Evolutionary conservation across 2,797 vertebrate genomes (phyloP).

Genomic region (Euthynnus affinis): DNA sequence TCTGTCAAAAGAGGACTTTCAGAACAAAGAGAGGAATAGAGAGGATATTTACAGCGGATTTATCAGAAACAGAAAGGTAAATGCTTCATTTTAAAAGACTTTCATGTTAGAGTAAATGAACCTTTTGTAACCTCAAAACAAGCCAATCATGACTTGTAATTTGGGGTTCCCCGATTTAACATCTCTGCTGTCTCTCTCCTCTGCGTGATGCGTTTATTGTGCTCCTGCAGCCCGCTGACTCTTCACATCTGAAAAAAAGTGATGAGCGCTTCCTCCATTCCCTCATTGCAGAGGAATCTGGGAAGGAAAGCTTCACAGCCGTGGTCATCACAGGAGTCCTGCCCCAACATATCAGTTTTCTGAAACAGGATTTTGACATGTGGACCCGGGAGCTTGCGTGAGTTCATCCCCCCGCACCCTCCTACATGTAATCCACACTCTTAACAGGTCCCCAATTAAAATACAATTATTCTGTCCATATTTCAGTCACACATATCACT

Average conservation of each 20-base stretch:
- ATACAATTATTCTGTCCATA: neutral
- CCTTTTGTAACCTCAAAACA: neutral
- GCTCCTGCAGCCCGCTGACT: slow-evolving; percentile 87
- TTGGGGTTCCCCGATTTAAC: neutral
- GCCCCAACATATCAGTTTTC: slow-evolving; percentile 85
- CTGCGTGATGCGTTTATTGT: slow-evolving; percentile 8
- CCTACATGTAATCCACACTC: neutral
- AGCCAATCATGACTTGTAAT: neutral
- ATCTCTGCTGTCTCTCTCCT: neutral
- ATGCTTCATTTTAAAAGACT: neutral
- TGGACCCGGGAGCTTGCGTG: slow-evolving; percentile 93
- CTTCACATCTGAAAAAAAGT: slow-evolving; percentile 84
- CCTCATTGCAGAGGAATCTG: slow-evolving; percentile 89
- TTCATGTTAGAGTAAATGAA: neutral
- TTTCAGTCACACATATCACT: slow-evolving; percentile 96
- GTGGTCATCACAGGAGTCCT: slow-evolving; percentile 91
- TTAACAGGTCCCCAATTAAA: neutral
- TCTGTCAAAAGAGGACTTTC: slow-evolving; percentile 94
- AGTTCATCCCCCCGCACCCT: slow-evolving; percentile 69
- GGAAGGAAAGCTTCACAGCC: slow-evolving; percentile 91
- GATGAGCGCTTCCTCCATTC: slow-evolving; percentile 88
- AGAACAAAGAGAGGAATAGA: slow-evolving; percentile 92
- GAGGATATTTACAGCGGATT: slow-evolving; percentile 89
- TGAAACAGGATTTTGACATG: slow-evolving; percentile 87
- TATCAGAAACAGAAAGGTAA: slow-evolving; percentile 93